A percentile compares a stretch with the other conserved stretches of the same genome.
These are phyloP conservation scores for Pagetopsis macropterus DNA, from an alignment of 2,797 vertebrate genomes.

Conservation along the genomic window DNA sequence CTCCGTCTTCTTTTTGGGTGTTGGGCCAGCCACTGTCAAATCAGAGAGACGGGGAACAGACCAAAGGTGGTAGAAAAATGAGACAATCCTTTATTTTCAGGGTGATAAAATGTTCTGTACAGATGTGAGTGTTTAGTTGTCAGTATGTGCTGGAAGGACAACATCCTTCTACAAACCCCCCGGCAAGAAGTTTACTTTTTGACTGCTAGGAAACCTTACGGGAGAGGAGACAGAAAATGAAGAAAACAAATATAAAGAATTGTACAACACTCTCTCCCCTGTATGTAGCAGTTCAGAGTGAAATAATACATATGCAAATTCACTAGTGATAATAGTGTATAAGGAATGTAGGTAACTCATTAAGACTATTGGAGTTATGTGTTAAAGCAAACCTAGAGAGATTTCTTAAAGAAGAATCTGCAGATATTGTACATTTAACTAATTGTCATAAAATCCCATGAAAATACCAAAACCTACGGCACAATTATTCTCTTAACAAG, in stretches of 20 bases:
- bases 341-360: slow-evolving; percentile 36
- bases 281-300: slow-evolving; percentile 23
- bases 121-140: slow-evolving; percentile 57
- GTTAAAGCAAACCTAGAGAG: not conserved
- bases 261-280: slow-evolving; percentile 27
- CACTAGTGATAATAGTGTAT: slow-evolving; percentile 24
- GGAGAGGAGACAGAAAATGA: slow-evolving; percentile 37
- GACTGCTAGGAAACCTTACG: slow-evolving; percentile 33
- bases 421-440: not conserved
- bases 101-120: slow-evolving; percentile 60
- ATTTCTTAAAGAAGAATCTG: slow-evolving; percentile 9
- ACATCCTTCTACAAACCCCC: slow-evolving; percentile 35
- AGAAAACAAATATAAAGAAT: slow-evolving; percentile 26
- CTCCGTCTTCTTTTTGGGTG: slow-evolving; percentile 56
- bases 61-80: slow-evolving; percentile 55
- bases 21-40: slow-evolving; percentile 46
- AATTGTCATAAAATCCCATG: slow-evolving; percentile 24
- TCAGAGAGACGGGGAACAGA: slow-evolving; percentile 51
- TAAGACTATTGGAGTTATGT: slow-evolving; percentile 1
- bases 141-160: slow-evolving; percentile 53
- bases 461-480: slow-evolving; percentile 17
- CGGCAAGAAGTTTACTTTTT: slow-evolving; percentile 50
- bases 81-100: slow-evolving; percentile 72
- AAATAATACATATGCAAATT: slow-evolving; percentile 1
- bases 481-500: not conserved